phyloP scores from a whole-genome alignment of 2,113 vertebrate species.

The Chrysemys picta region DNA sequence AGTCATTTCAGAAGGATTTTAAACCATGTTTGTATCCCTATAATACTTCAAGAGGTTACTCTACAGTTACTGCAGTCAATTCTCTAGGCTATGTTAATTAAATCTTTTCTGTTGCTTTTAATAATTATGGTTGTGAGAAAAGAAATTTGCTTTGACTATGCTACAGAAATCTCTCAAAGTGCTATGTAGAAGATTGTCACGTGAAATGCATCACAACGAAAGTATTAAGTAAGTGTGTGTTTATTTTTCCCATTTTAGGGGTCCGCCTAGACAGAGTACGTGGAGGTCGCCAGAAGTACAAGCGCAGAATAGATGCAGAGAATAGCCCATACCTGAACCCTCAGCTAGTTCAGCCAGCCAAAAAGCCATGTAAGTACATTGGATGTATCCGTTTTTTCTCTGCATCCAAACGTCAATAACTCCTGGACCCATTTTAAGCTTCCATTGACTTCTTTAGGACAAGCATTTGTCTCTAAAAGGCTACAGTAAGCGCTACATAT shows the following conservation, averaged over 20 bases:
- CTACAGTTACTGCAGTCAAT: background rate
- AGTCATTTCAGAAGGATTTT: background rate
- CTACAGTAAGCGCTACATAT: background rate
- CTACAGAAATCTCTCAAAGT: background rate
- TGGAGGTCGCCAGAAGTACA: conserved; percentile 99
- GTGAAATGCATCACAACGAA: background rate
- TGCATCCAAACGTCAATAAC: background rate
- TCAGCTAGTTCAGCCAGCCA: conserved; percentile 96
- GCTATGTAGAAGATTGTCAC: background rate
- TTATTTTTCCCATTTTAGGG: conserved; percentile 82
- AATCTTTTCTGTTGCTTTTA: conserved; percentile 13
- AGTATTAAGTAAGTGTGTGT: conserved; percentile 43
- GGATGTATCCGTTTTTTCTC: background rate
- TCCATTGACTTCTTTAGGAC: background rate
- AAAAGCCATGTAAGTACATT: conserved; percentile 97
- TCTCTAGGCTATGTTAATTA: background rate
- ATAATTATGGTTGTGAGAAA: conserved; percentile 41
- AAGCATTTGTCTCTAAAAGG: background rate
- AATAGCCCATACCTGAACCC: conserved; percentile 99
- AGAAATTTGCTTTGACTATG: background rate
- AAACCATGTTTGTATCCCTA: background rate
- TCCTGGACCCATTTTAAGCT: background rate
- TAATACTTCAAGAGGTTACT: background rate
- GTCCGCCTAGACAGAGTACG: conserved; percentile 98
- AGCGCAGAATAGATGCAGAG: conserved; percentile 99